These are phyloP conservation scores for Ips nitidus DNA, from an alignment of 1,140 invertebrate genomes.

Conservation along the genomic window DNA sequence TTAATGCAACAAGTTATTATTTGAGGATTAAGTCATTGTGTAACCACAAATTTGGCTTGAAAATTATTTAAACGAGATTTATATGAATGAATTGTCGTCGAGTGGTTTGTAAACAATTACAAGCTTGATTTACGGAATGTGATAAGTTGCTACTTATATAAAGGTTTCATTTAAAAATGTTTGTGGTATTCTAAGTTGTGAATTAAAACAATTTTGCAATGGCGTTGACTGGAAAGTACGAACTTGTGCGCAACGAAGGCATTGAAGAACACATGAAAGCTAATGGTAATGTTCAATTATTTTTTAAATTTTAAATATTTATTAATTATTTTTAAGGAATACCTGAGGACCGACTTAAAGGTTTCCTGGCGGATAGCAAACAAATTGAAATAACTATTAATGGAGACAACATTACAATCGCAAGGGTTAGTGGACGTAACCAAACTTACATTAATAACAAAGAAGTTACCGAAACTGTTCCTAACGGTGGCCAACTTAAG, in stretches of 20 bases:
- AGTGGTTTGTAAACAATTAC: background rate
- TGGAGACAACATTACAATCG: slow-evolving; percentile 2
- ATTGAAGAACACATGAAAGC: background rate
- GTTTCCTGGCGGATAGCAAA: background rate
- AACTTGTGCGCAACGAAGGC: slow-evolving; percentile 10
- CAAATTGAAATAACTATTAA: slow-evolving; percentile 10
- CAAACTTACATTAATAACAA: background rate
- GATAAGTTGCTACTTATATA: background rate
- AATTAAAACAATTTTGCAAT: background rate
- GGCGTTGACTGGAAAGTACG: slow-evolving; percentile 8
- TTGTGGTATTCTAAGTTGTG: background rate
- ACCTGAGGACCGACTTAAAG: slow-evolving; percentile 2
- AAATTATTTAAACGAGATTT: too few species aligned
- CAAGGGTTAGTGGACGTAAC: background rate
- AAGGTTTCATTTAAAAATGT: background rate
- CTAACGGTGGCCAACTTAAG: slow-evolving; percentile 13
- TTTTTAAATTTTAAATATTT: background rate
- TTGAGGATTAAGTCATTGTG: too few species aligned
- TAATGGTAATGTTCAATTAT: slow-evolving; percentile 1
- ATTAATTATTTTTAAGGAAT: slow-evolving; percentile 14
- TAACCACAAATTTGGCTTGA: too few species aligned
- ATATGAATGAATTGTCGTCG: too few species aligned
- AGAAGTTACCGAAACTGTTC: slow-evolving; percentile 4
- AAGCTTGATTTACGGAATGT: background rate
- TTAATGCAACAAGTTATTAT: too few species aligned